Evolutionary conservation across 2,888 invertebrate species (phyloP).

Genomic region (Diogma glabrata): DNA sequence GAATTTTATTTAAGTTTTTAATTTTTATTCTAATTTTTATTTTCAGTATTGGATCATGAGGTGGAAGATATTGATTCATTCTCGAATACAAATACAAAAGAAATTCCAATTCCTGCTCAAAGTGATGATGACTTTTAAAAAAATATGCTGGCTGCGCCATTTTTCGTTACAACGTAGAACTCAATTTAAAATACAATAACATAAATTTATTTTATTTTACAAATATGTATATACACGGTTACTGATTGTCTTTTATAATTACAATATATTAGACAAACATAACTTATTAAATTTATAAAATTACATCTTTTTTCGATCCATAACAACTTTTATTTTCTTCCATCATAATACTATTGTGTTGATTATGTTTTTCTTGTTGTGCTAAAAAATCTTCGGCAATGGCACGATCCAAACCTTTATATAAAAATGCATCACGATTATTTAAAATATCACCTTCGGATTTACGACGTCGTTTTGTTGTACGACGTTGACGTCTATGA

Average conservation of each 20-base stretch:
- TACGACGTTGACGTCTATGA: conserved; percentile 20
- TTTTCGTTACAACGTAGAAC: no score
- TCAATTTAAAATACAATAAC: no score
- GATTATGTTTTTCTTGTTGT: conserved; percentile 30
- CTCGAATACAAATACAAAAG: neutral
- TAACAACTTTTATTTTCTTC: neutral
- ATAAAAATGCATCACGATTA: conserved; percentile 29
- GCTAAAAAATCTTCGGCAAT: conserved; percentile 34
- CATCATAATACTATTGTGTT: conserved; percentile 1
- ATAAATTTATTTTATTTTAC: no score
- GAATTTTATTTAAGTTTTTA: conserved; percentile 11
- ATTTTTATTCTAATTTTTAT: neutral
- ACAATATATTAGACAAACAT: no score
- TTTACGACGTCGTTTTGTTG: conserved; percentile 30
- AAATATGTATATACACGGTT: no score
- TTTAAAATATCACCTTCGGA: conserved; percentile 31
- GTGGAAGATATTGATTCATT: neutral
- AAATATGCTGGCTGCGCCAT: no score
- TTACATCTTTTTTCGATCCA: neutral
- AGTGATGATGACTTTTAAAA: conserved; percentile 19
- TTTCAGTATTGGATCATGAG: conserved; percentile 5
- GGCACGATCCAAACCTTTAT: conserved; percentile 33
- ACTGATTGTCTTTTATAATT: neutral
- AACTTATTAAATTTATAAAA: neutral
- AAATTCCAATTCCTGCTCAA: conserved; percentile 10